Evolutionary conservation across 2,888 invertebrate genomes (phyloP).

Genomic region (Microctonus hyperodae): DNA sequence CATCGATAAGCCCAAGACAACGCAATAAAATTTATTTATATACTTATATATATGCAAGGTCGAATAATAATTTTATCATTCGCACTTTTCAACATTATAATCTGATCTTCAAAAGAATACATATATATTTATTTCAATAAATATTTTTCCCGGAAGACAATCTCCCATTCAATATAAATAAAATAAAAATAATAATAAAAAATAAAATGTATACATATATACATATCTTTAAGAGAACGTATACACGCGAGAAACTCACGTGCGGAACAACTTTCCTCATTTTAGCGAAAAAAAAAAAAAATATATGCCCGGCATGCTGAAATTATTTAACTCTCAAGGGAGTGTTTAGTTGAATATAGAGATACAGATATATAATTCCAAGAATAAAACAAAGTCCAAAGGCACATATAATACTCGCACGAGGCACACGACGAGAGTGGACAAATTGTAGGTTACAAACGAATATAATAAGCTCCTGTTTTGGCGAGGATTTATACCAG

Average conservation of each 20-base stretch:
- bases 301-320: background rate
- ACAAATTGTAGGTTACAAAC: conserved; percentile 61
- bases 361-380: background rate
- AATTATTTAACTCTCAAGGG: background rate
- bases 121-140: background rate
- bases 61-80: background rate
- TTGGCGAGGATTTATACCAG: conserved; percentile 48
- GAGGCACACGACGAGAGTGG: conserved; percentile 53
- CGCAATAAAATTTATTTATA: background rate
- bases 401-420: conserved; percentile 32
- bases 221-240: background rate
- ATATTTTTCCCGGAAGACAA: background rate
- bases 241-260: background rate
- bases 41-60: background rate
- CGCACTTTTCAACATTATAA: background rate
- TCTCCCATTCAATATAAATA: background rate
- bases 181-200: background rate
- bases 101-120: background rate
- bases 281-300: background rate
- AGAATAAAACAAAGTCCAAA: conserved; percentile 21
- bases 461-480: conserved; percentile 62
- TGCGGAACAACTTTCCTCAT: background rate
- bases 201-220: background rate
- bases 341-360: background rate
- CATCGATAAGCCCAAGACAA: too few relatives aligned